Percentiles rank a stretch among this genome's conserved stretches.
phyloP scores from a whole-genome alignment of 1,140 invertebrate species.

The Aphelenchoides avenae region DNA sequence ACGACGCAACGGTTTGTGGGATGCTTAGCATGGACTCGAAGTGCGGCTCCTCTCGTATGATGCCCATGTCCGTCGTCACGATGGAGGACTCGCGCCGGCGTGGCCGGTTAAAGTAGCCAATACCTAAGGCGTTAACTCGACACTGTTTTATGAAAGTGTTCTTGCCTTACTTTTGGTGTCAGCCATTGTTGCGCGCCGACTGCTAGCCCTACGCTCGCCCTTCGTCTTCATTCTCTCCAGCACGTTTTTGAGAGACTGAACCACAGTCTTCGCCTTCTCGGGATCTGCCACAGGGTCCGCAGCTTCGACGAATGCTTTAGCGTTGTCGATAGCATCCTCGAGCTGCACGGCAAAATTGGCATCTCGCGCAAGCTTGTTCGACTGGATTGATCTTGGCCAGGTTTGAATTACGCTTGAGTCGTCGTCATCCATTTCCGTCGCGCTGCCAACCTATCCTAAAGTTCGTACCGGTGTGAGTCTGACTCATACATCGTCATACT shows the following conservation, averaged over 20 bases:
- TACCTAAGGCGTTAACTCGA: too few relatives aligned
- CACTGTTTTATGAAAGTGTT: background rate
- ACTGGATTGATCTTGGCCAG: too few relatives aligned
- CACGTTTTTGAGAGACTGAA: background rate
- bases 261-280: background rate
- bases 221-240: background rate
- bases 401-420: too few relatives aligned
- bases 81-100: background rate
- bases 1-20: too few relatives aligned
- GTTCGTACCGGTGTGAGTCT: too few relatives aligned
- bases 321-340: slow-evolving; percentile 2
- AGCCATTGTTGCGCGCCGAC: background rate
- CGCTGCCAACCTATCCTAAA: too few relatives aligned
- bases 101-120: too few relatives aligned
- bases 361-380: too few relatives aligned
- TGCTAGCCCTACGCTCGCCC: background rate
- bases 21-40: background rate
- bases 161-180: background rate
- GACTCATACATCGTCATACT: too few relatives aligned
- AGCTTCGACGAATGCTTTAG: background rate
- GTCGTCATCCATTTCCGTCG: too few relatives aligned
- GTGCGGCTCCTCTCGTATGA: background rate
- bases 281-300: background rate
- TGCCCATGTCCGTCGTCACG: background rate
- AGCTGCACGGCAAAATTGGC: too few relatives aligned